phyloP scores from a whole-genome alignment of 92 coral and sea anemone species.

The Phenganax marumi region DNA sequence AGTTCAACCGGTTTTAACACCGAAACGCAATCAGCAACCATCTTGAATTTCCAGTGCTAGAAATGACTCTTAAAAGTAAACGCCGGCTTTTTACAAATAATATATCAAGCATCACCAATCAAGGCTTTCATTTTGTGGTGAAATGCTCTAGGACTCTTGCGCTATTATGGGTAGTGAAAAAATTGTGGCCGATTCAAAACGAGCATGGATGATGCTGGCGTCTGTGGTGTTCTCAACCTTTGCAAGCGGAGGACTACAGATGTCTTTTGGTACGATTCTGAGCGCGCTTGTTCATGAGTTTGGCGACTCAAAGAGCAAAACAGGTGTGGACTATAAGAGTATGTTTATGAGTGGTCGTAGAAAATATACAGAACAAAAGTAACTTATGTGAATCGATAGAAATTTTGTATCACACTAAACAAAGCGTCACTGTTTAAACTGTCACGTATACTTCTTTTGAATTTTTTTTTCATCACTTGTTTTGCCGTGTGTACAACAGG shows the following conservation, averaged over 20 bases:
- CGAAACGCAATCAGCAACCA: neutral
- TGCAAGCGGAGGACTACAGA: slow-evolving; percentile 25
- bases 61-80: neutral
- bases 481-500: no score
- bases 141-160: neutral
- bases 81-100: neutral
- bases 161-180: neutral
- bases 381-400: no score
- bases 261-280: slow-evolving; percentile 29
- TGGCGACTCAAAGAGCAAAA: slow-evolving; percentile 34
- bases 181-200: slow-evolving; percentile 22
- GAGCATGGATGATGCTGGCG: slow-evolving; percentile 14
- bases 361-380: no score
- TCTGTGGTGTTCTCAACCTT: slow-evolving; percentile 17
- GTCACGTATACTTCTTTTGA: no score
- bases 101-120: neutral
- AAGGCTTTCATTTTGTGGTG: neutral
- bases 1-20: neutral
- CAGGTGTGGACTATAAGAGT: slow-evolving; percentile 1
- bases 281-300: slow-evolving; percentile 20
- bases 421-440: no score
- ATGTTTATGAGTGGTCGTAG: neutral
- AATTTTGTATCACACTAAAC: no score
- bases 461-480: no score
- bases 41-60: neutral